Evolutionary conservation across 37 sponge, comb jelly and placozoan species (phyloP).

Genomic region (Halichondria panicea): DNA sequence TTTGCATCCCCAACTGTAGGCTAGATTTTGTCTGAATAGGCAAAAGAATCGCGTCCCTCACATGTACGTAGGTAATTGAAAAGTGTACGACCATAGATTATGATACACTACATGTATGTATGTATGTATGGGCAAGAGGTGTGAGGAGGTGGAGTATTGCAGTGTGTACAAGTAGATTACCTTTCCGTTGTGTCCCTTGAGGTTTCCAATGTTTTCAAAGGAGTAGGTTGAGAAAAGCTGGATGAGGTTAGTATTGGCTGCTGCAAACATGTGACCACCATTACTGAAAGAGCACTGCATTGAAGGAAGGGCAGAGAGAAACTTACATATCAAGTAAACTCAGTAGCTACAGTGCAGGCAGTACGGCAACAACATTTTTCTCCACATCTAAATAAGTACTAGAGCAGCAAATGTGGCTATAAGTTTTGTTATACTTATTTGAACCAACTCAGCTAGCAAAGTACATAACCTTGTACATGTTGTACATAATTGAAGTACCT

Average conservation of each 20-base stretch:
- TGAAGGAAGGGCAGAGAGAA: neutral
- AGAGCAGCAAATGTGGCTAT: no score
- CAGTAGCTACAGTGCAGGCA: neutral
- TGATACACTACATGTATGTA: neutral
- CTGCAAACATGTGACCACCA: slow-evolving; percentile 97
- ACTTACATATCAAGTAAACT: neutral
- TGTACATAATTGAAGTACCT: slow-evolving; percentile 29
- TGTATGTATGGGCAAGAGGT: neutral
- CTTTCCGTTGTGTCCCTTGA: slow-evolving; percentile 99
- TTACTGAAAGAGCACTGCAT: slow-evolving; percentile 90
- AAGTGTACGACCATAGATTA: no score
- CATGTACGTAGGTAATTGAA: neutral
- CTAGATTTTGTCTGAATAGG: neutral
- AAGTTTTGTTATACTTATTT: no score
- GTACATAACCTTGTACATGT: neutral
- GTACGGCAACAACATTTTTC: no score
- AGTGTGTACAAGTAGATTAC: slow-evolving; percentile 30
- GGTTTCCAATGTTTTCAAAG: slow-evolving; percentile 92
- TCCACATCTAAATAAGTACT: no score
- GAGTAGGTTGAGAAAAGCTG: slow-evolving; percentile 90
- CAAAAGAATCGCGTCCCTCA: neutral
- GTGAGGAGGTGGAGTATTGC: slow-evolving; percentile 3
- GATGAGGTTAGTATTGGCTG: slow-evolving; percentile 94
- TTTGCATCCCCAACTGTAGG: neutral
- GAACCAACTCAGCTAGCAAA: no score